Conservation (phyloP, 1,140 invertebrate genomes). For the Micrasema longulum region DNA sequence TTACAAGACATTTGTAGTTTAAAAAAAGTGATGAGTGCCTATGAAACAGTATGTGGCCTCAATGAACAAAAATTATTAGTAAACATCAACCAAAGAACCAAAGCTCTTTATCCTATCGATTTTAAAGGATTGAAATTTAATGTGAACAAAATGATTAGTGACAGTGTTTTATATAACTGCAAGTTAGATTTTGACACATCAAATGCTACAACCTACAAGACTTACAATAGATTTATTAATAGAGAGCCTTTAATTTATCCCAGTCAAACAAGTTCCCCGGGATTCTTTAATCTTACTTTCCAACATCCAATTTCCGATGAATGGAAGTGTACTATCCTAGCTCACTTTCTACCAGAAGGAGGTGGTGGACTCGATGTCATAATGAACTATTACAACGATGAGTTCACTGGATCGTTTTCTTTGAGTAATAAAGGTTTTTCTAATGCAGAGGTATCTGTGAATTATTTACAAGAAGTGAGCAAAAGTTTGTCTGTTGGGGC, state of each 20-base stretch:
- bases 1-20: slow-evolving; percentile 11
- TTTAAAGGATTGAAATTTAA: slow-evolving; percentile 46
- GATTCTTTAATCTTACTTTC: slow-evolving; percentile 38
- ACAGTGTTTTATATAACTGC: slow-evolving; percentile 33
- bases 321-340: slow-evolving; percentile 36
- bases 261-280: slow-evolving; percentile 25
- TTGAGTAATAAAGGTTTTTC: slow-evolving; percentile 22
- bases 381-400: slow-evolving; percentile 46
- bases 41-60: slow-evolving; percentile 21
- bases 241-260: slow-evolving; percentile 45
- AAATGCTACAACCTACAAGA: slow-evolving; percentile 27
- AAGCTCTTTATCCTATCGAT: slow-evolving; percentile 45
- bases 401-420: slow-evolving; percentile 44
- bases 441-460: slow-evolving; percentile 35
- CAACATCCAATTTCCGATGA: slow-evolving; percentile 38
- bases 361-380: slow-evolving; percentile 33
- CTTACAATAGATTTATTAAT: slow-evolving; percentile 44
- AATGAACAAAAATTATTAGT: slow-evolving; percentile 36
- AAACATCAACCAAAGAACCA: slow-evolving; percentile 42
- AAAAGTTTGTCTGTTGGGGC: slow-evolving; percentile 39
- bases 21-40: slow-evolving; percentile 37
- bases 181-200: slow-evolving; percentile 43
- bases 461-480: slow-evolving; percentile 48
- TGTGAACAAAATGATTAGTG: slow-evolving; percentile 40
- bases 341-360: slow-evolving; percentile 39